Conservation (phyloP, 2,888 invertebrate species). For the Argyra leucocephala region DNA sequence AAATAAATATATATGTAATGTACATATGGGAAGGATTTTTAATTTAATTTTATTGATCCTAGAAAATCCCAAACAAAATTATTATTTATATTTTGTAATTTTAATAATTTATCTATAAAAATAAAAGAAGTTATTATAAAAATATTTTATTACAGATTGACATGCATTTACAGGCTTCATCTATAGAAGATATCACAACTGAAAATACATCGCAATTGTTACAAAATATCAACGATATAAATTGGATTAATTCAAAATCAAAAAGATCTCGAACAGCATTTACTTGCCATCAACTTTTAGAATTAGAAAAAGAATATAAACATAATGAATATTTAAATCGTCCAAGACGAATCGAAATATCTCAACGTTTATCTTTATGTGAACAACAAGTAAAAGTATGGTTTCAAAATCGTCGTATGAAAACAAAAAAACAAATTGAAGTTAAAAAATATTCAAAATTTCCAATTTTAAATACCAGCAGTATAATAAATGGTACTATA, state of each 20-base stretch:
- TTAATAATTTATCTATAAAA: too few species aligned
- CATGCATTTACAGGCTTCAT: too few species aligned
- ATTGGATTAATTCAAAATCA: neutral
- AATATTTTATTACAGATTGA: neutral
- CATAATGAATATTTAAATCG: slow-evolving; percentile 9
- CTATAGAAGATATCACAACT: too few species aligned
- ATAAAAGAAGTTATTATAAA: too few species aligned
- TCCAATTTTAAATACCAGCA: too few species aligned
- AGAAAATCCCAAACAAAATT: too few species aligned
- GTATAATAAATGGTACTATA: too few species aligned
- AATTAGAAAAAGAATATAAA: slow-evolving; percentile 7
- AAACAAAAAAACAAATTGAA: neutral
- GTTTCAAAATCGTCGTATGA: slow-evolving; percentile 10
- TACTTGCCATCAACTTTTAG: neutral
- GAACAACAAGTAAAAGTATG: slow-evolving; percentile 8
- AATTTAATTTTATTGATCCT: too few species aligned
- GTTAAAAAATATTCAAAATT: neutral
- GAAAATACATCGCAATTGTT: neutral
- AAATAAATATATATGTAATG: too few species aligned
- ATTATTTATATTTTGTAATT: too few species aligned
- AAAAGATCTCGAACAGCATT: neutral
- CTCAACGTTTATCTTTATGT: neutral
- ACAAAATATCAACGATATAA: neutral
- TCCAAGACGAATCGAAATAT: slow-evolving; percentile 2
- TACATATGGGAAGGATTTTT: too few species aligned